phyloP scores from a whole-genome alignment of 2,888 invertebrate species.

The Phalera bucephala region DNA sequence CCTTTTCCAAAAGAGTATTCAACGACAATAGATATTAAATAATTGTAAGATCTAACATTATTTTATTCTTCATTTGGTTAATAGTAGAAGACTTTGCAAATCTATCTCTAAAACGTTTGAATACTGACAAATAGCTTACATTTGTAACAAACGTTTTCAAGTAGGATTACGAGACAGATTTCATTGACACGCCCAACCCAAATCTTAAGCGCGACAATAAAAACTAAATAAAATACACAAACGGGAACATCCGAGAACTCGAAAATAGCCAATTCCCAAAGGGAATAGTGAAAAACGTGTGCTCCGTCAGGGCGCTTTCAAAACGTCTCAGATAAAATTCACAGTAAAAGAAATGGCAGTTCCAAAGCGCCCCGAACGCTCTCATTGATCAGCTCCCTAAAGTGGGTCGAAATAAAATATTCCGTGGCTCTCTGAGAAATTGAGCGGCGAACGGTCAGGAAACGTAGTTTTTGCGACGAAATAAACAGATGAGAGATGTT shows the following conservation, averaged over 20 bases:
- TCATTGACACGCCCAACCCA: too few species aligned
- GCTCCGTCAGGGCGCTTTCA: neutral
- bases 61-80: too few species aligned
- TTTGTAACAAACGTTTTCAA: too few species aligned
- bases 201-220: too few species aligned
- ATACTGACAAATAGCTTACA: too few species aligned
- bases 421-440: conserved; percentile 30
- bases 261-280: neutral
- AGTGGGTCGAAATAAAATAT: conserved; percentile 33
- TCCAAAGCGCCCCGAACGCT: neutral
- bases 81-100: too few species aligned
- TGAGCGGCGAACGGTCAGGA: conserved; percentile 15
- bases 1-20: too few species aligned
- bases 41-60: too few species aligned
- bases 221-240: neutral
- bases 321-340: conserved; percentile 1
- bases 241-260: neutral
- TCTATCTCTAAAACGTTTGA: too few species aligned
- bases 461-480: conserved; percentile 1
- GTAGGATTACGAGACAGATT: too few species aligned
- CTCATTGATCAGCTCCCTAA: conserved; percentile 21
- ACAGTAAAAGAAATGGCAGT: neutral
- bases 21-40: too few species aligned
- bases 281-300: neutral
- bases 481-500: conserved; percentile 1